These are phyloP conservation scores for Lepilemur ruficaudatus DNA, from an alignment of 2,797 vertebrate genomes.

Conservation along the genomic window DNA sequence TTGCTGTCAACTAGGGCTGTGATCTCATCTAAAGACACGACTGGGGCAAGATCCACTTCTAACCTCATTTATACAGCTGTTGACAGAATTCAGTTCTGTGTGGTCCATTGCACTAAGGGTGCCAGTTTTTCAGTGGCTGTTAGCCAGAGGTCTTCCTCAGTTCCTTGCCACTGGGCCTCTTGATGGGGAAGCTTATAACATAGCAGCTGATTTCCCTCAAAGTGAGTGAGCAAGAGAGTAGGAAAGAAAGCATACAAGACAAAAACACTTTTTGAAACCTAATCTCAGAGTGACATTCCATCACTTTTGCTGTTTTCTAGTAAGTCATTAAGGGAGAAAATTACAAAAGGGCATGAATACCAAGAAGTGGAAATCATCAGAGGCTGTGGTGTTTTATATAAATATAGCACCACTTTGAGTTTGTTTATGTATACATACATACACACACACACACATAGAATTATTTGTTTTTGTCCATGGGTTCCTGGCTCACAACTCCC, in stretches of 20 bases:
- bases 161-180: background rate
- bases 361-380: background rate
- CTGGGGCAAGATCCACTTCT: background rate
- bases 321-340: background rate
- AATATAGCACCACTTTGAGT: no score
- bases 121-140: background rate
- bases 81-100: background rate
- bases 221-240: background rate
- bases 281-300: background rate
- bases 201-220: background rate
- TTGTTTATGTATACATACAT: no score
- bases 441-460: no score
- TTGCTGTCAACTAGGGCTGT: background rate
- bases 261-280: background rate
- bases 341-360: background rate
- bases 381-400: no score
- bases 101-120: background rate
- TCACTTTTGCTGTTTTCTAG: background rate
- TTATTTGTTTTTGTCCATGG: no score
- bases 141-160: background rate
- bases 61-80: background rate
- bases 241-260: background rate
- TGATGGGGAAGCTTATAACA: background rate
- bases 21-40: background rate
- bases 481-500: no score